Base-by-base conservation (phyloP, 2,888 invertebrate species). In the Melinaea menophilus region DNA sequence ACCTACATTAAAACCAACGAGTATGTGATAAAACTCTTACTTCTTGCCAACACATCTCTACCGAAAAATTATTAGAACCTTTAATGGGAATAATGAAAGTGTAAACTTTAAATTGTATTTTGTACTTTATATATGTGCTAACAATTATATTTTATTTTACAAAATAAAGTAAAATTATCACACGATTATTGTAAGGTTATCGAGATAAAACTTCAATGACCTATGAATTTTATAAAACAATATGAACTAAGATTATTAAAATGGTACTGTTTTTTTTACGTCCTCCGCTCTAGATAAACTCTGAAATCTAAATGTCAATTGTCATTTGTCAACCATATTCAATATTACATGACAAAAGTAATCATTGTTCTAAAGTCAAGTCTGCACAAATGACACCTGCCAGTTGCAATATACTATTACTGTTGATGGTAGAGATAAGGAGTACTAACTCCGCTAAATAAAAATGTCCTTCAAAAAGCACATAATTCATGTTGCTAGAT, bases 21-120 rank as follows among this genome's bases (percentile, higher is more conserved):
- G 48, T 58, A 70, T 76, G 35, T 58, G 48, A 61, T 58, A 62
- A 47, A 45, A 60, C 59, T 62, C 77, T 75, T 70, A 70, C 59
- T 70, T 74, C 74, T 72, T 84, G 83, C 80, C 86, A 84, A 84
- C 82, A 80, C 84, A 85, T 83, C 79, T 77, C 68, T 64, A 55
- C 56, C 65, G 46, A 60, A 66, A 65, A 54, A 59, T 59, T 22
- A 22, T 22, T 59, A 57, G 56, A 55, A 57, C 58, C 47, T 62
- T n/a, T 56, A 7, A 54, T 22, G 33, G 47, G 37, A 54, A 51
- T 65, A 51, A 58, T 61, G 54, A 48, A 33, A 47, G n/a, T 11
- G 57, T n/a, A 41, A 62, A 61, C 59, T 58, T 61, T 31, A 5
- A 59, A 65, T 35, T 57, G n/a, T 47, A 55, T 13, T 41, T 3